A percentile compares a stretch with the other conserved stretches of the same genome.
Conservation (phyloP, 64 coral and sea anemone species). For the Montipora sp. region DNA sequence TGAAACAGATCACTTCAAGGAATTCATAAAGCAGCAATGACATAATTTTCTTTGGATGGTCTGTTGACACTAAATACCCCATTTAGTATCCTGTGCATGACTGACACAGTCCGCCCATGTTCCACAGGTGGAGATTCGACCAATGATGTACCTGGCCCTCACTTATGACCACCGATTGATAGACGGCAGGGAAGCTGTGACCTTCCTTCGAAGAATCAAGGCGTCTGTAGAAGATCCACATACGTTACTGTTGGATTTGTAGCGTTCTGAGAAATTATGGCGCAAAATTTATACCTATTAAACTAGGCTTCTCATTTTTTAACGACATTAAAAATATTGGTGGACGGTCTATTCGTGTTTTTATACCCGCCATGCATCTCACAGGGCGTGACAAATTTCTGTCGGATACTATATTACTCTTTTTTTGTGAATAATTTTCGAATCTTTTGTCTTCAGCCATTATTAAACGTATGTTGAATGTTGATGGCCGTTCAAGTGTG, state of each 20-base stretch:
- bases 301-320: not conserved
- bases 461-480: not conserved
- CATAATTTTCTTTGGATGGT: no score
- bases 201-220: conserved; percentile 96
- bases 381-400: not conserved
- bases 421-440: not conserved
- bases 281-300: not conserved
- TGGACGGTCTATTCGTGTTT: not conserved
- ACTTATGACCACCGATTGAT: conserved; percentile 99
- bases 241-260: conserved; percentile 89
- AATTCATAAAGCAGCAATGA: no score
- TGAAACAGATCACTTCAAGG: no score
- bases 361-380: not conserved
- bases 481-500: not conserved
- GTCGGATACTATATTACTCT: not conserved
- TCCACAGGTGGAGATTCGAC: conserved; percentile 93
- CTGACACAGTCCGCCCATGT: not conserved
- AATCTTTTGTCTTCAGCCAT: not conserved
- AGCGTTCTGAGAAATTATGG: not conserved
- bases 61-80: no score
- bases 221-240: conserved; percentile 92
- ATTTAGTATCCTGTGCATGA: no score
- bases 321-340: not conserved
- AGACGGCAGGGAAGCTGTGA: conserved; percentile 98
- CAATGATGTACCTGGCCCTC: conserved; percentile 99